Conservation (phyloP, 2,888 invertebrate species). For the Hedya salicella region DNA sequence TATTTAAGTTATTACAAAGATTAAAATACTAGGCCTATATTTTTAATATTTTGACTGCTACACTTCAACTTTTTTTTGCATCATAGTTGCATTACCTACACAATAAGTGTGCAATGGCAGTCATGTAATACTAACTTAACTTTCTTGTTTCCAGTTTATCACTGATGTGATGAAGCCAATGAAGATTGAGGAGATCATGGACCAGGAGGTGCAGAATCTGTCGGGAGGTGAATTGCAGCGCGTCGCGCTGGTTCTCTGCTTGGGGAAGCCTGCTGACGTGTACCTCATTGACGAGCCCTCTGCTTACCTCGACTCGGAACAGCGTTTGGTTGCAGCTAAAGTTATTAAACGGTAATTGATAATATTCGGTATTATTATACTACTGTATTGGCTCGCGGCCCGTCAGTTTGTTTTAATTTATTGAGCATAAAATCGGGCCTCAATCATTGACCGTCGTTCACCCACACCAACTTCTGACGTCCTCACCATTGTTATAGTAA, state of each 20-base stretch:
- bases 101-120: neutral
- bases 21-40: too few relatives aligned
- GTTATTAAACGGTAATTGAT: constrained; percentile 96
- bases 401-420: too few relatives aligned
- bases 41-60: too few relatives aligned
- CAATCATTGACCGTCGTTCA: too few relatives aligned
- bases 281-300: constrained; percentile 99
- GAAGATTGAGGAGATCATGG: constrained; percentile 98
- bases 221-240: constrained; percentile 99
- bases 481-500: too few relatives aligned
- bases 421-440: too few relatives aligned
- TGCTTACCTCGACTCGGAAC: constrained; percentile 99
- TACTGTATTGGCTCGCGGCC: too few relatives aligned
- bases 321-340: constrained; percentile 99
- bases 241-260: constrained; percentile 97
- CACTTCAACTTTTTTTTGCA: too few relatives aligned
- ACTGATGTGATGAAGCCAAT: constrained; percentile 99
- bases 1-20: too few relatives aligned
- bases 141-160: constrained; percentile 88
- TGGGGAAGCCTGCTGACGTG: constrained; percentile 99
- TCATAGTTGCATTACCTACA: too few relatives aligned
- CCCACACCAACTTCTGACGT: too few relatives aligned
- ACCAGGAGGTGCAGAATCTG: constrained; percentile 98
- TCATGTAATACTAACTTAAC: neutral
- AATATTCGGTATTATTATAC: too few relatives aligned